These are phyloP conservation scores for Ictalurus furcatus DNA, from an alignment of 2,113 vertebrate species.

Conservation along the genomic window DNA sequence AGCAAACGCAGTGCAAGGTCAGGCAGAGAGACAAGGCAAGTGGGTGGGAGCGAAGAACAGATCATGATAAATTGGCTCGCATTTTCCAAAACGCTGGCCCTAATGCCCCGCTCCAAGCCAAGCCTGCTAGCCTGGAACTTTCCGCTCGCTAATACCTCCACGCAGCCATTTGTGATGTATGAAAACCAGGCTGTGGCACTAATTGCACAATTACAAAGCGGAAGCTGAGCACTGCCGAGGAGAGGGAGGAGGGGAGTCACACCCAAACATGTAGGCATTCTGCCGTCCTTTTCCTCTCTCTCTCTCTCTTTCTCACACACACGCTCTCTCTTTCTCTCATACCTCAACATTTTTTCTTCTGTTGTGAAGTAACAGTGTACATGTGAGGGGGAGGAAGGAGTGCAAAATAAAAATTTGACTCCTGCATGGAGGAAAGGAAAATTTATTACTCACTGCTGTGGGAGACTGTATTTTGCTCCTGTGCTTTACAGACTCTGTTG, in stretches of 20 bases:
- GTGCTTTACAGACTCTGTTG: conserved; percentile 79
- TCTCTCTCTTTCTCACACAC: conserved; percentile 29
- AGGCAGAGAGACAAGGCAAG: conserved; percentile 84
- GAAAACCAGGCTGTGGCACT: conserved; percentile 90
- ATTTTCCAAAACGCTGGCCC: conserved; percentile 92
- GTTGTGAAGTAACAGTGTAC: conserved; percentile 33
- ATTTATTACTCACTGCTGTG: conserved; percentile 90
- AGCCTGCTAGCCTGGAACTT: conserved; percentile 63
- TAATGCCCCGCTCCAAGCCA: conserved; percentile 80
- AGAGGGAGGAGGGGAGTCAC: conserved; percentile 51
- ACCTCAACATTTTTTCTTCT: conserved; percentile 56
- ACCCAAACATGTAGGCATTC: conserved; percentile 70
- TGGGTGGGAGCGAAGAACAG: conserved; percentile 86
- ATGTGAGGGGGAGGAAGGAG: conserved; percentile 50
- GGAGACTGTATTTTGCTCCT: conserved; percentile 89
- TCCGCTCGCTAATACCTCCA: conserved; percentile 66
- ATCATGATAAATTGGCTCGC: conserved; percentile 95
- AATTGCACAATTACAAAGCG: conserved; percentile 99
- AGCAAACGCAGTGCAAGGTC: conserved; percentile 86
- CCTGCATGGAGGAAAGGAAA: conserved; percentile 84
- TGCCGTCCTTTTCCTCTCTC: conserved; percentile 35
- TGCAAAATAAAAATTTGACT: conserved; percentile 85
- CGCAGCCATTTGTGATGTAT: conserved; percentile 88
- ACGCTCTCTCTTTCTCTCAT: neutral
- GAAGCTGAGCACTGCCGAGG: conserved; percentile 86